Evolutionary conservation across 2,888 invertebrate species (phyloP), one percentile per base, ranked within the genome.

Genomic region (Acleris literana): DNA sequence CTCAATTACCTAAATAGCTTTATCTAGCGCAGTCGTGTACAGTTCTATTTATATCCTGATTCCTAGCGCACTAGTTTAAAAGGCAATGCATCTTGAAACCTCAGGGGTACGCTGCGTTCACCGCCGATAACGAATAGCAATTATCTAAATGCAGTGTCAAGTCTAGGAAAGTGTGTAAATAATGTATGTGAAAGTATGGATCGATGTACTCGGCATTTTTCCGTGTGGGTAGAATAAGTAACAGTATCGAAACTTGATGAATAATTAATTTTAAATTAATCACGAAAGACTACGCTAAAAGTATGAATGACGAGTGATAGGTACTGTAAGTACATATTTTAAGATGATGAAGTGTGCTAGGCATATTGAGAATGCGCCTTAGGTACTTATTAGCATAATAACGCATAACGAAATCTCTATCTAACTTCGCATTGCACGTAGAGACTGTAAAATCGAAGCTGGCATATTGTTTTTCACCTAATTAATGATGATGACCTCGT

Each of bases 401-500:
- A n/a, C n/a, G n/a, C n/a, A n/a, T 39, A 39, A 13, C 13, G 4
- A 39, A 13, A 39, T 39, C 13, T 39, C 5, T 39, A 5, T 39
- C 1, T 39, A 13, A 39, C 13, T 39, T 39, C 4, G 39, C 3
- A 39, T 13, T 4, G 39, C 2, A 11, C 13, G 33, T 33, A 33
- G 33, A 33, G 11, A 13, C 7, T 3, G 33, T 33, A 9, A 33
- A 7, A 33, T 39, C 39, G 39, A 13, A 20, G 16, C 22, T 43
- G 39, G 5, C 17, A 46, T 16, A 46, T 39, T 43, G 9, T 54
- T 55, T 55, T 43, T 43, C 9, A 7, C 39, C 17, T 7, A 55
- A 43, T 43, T 55, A 55, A 22, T 43, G 16, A 55, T n/a, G 17
- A 54, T 64, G 64, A 64, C 59, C 49, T 64, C 59, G 54, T 43